Evolutionary conservation across 2,888 invertebrate species (phyloP), one percentile per base, ranked within the genome.

Genomic region (Dastarcus helophoroides): DNA sequence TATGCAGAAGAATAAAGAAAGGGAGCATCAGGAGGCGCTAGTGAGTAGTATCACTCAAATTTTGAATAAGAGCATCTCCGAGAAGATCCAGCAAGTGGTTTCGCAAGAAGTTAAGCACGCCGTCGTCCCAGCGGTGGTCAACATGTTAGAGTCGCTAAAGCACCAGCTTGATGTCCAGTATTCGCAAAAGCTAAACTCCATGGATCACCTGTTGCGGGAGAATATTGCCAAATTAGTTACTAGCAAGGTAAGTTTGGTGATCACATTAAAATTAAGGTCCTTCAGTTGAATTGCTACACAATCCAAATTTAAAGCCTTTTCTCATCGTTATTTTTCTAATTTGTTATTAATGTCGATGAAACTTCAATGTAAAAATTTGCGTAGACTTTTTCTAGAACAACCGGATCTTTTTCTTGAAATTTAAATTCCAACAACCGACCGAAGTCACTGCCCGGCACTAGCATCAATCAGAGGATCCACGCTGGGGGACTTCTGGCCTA

Each of bases 171-270:
- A 81, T 49, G 60, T 69, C 44, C 84, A 85, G 52, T 68, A 86
- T 38, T 70, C 76, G 17, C 71, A 73, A 58, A 82, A 80, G 64
- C 67, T 82, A 41, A 67, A 70, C 42, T 72, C 73, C 42, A 78
- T 81, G 32, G 88, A 89, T 62, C 63, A 69, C 26, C 66, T 82
- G 45, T 63, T 91, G 22, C 73, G 79, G 38, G 85, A 89, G 31
- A 86, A 81, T 57, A 76, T 91, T 38, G 69, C 73, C 13, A 84
- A 86, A 50, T 67, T 88, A 25, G 74, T 85, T 48, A 75, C 71
- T 47, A 85, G 81, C 57, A 81, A 84, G 71, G 85, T 83, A 53
- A 51, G 55, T 44, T 15, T 11, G 21, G 16, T n/a, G 7, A 22
- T 14, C 13, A 13, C 16, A 27, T 28, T 4, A 30, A 25, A 34